These are phyloP conservation scores for Ophiothrix spiculata DNA, from an alignment of 35 echinoderm and acorn worm species.

Conservation along the genomic window DNA sequence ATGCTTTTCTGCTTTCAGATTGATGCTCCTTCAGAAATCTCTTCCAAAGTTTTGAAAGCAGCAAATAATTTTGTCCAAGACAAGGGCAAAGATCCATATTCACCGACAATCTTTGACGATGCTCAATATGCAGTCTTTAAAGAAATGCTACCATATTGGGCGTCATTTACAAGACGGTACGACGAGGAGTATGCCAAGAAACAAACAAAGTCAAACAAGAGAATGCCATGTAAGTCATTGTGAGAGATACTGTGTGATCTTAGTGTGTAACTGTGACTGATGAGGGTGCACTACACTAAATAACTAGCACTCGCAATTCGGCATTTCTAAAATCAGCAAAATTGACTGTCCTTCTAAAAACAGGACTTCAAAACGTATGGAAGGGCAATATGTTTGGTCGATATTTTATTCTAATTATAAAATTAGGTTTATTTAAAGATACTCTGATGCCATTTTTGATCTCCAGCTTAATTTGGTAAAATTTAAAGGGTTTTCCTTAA, in stretches of 20 bases:
- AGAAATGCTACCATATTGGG: conserved; percentile 93
- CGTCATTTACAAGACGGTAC: conserved; percentile 68
- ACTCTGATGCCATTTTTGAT: too few relatives aligned
- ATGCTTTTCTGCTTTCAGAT: conserved; percentile 57
- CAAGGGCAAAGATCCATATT: conserved; percentile 83
- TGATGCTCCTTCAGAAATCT: conserved; percentile 69
- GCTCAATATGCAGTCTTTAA: conserved; percentile 86
- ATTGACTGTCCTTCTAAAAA: too few relatives aligned
- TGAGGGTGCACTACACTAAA: too few relatives aligned
- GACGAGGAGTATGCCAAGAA: conserved; percentile 30
- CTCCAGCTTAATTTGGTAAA: too few relatives aligned
- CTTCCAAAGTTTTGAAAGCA: conserved; percentile 53
- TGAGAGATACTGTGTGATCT: conserved; percentile 71
- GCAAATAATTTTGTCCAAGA: conserved; percentile 78
- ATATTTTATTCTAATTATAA: too few relatives aligned
- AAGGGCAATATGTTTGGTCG: too few relatives aligned
- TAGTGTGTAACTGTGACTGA: too few relatives aligned
- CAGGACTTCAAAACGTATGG: too few relatives aligned
- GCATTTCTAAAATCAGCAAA: too few relatives aligned
- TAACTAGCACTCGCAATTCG: too few relatives aligned
- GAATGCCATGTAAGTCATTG: conserved; percentile 81
- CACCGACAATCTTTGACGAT: conserved; percentile 83
- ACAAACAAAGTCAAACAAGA: not conserved
- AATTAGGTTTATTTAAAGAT: too few relatives aligned
- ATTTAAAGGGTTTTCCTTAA: too few relatives aligned